Base-by-base conservation (phyloP, 2,113 vertebrate species). In the Odobenus rosmarus region DNA sequence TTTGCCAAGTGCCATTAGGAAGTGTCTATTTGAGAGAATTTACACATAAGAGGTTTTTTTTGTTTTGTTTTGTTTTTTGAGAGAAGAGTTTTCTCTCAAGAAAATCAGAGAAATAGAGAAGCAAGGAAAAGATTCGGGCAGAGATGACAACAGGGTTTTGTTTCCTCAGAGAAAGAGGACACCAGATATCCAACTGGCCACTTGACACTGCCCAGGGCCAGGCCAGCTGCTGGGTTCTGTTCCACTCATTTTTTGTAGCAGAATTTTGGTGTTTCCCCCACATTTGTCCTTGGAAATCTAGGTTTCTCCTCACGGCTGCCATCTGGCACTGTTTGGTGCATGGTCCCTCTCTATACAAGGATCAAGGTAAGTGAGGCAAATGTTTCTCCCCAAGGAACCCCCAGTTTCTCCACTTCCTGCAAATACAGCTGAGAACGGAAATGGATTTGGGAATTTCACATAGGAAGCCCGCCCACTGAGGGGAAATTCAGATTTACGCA, bases 261-360 rank as follows among this genome's bases (percentile, higher is more conserved):
- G 79, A 94, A 64, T 61, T 71, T 33, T 76, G 23, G 9, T 2
- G 0, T 76, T 77, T 83, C 21, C 80, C 28, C 92, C 69, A 46
- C 6, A 51, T 23, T 59, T 87, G 69, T 71, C 59, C 49, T 94
- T 95, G 69, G 82, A 93, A 91, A 93, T 92, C 19, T 39, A 59
- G 36, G 14, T 92, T 93, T 90, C 76, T 72, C 62, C 36, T 81
- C 26, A 71, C 23, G 46, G 74, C 14, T 93, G 57, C 59, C 67
- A 26, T 81, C 67, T 85, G 90, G 53, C 88, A 89, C 82, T 61
- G 9, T 31, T 36, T 67, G 24, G 7, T 72, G 12, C 10, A 33
- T 31, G 28, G 39, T 71, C 74, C 88, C 6, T 49, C 6, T 49
- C 57, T 59, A 85, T 81, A 87, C 1, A 39, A 23, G 61, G 7